Evolutionary conservation across 2,797 vertebrate genomes (phyloP).

Genomic region (Epinephelus malabaricus): DNA sequence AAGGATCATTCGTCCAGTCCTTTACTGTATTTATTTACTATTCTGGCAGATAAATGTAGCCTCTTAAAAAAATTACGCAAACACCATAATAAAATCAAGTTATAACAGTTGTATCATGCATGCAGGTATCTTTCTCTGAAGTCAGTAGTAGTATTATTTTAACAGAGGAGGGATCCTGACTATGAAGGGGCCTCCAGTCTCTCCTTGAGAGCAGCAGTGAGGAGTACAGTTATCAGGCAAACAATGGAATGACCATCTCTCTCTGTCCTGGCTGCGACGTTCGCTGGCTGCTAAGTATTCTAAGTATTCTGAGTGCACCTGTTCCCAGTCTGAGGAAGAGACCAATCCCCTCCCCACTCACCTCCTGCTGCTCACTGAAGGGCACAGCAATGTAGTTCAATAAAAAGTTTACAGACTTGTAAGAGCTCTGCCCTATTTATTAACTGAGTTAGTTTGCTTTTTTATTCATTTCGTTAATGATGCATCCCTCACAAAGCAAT

Average conservation of each 20-base stretch:
- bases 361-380: constrained; percentile 24
- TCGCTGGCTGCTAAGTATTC: constrained; percentile 27
- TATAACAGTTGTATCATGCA: too few species aligned
- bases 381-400: background rate
- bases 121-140: too few species aligned
- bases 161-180: too few species aligned
- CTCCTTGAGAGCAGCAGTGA: constrained; percentile 11
- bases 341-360: background rate
- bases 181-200: background rate
- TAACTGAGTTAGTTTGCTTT: too few species aligned
- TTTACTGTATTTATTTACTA: too few species aligned
- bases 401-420: background rate
- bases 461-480: too few species aligned
- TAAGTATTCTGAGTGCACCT: constrained; percentile 43
- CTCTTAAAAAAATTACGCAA: background rate
- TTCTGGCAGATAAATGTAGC: background rate
- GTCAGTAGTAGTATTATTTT: too few species aligned
- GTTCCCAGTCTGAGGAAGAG: constrained; percentile 25
- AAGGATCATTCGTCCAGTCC: too few species aligned
- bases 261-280: constrained; percentile 24
- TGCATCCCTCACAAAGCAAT: background rate
- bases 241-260: constrained; percentile 52
- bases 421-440: background rate
- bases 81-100: background rate
- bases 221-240: constrained; percentile 14